These are phyloP conservation scores for Trichonephila clavata DNA, from an alignment of 1,140 invertebrate genomes.

Conservation along the genomic window DNA sequence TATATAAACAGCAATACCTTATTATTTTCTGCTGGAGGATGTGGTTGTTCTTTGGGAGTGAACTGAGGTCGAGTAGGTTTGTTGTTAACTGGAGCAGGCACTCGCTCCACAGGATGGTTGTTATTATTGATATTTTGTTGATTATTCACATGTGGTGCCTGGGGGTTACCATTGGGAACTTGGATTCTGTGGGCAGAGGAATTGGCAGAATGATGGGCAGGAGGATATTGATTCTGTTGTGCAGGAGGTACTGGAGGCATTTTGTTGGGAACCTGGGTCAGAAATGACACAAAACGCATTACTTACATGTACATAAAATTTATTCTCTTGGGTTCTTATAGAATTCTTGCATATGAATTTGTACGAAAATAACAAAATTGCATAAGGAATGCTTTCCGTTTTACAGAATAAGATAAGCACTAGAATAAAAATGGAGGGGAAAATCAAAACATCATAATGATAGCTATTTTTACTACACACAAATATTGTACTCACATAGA, in stretches of 20 bases:
- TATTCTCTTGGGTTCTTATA: no score
- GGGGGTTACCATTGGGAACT: conserved; percentile 60
- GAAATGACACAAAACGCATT: neutral
- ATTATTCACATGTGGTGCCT: conserved; percentile 52
- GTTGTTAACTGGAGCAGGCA: neutral
- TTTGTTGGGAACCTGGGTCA: conserved; percentile 57
- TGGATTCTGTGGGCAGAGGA: conserved; percentile 44
- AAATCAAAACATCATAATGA: no score
- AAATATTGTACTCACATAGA: no score
- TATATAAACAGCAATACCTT: neutral
- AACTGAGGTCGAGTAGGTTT: conserved; percentile 33
- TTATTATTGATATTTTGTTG: conserved; percentile 62
- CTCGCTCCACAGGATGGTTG: conserved; percentile 39
- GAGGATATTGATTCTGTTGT: conserved; percentile 44
- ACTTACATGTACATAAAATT: neutral
- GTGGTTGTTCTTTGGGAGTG: conserved; percentile 58
- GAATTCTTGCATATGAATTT: no score
- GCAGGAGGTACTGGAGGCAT: conserved; percentile 61
- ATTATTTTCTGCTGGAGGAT: conserved; percentile 63
- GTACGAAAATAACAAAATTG: neutral
- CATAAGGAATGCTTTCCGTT: no score
- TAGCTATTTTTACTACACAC: no score
- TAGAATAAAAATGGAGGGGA: no score
- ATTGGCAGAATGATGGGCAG: conserved; percentile 59
- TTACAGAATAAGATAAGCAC: no score